Evolutionary conservation across 2,888 invertebrate species (phyloP), one percentile per base, ranked within the genome.

Genomic region (Tetranychus piercei): DNA sequence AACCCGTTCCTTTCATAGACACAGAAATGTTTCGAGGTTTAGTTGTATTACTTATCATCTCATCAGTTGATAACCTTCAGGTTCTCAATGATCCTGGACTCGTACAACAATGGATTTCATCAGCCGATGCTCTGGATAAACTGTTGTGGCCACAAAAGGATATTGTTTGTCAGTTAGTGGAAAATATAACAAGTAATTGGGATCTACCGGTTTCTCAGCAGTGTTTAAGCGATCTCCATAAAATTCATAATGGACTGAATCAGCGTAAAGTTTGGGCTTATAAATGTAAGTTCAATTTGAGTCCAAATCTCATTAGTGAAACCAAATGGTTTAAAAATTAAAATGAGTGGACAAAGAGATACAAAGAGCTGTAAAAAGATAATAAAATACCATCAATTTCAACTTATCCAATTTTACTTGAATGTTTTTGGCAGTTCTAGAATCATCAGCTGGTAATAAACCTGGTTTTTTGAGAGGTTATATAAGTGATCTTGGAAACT

Each of bases 401-500:
- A 34, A 34, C 34, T 34, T 34, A 34, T 34, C 34, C 34, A 34
- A 34, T 34, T 3, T 34, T 34, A 34, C 0, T 34, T 34, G 34
- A 34, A 34, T 34, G 34, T 34, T 34, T 43, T 20, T 43, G 8
- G 20, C 7, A 72, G 72, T 72, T 20, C 11, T 72, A 8, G 72
- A 72, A 18, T 44, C 72, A 18, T 44, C 72, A 8, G 72, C 44
- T 72, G 45, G 45, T 11, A 45, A n/a, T 43, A 72, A 72, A 45
- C 45, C 72, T 18, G 72, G 72, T 18, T 72, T 72, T 18, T 7
- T 45, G n/a, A n/a, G 34, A 44, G 72, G 72, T 7, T 72, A 72
- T 15, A n/a, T 72, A 9, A 44, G 44, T 44, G 72, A 72, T 45
- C 18, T 72, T 7, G 72, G 72, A n/a, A 44, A 72, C 20, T 44